Evolutionary conservation across 2,888 invertebrate genomes (phyloP).

Genomic region (Nomada lathburiana): DNA sequence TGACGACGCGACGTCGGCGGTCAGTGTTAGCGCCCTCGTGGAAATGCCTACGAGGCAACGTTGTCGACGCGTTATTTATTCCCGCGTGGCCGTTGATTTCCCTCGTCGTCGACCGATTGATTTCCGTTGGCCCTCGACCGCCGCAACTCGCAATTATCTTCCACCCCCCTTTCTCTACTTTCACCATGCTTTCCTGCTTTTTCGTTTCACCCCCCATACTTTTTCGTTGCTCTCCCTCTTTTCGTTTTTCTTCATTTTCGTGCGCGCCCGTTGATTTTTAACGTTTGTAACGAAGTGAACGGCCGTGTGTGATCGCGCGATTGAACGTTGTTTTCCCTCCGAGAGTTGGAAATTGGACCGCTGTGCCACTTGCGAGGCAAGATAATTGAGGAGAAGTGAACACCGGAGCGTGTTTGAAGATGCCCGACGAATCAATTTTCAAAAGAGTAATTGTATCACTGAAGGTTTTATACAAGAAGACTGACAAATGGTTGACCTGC

Average conservation of each 20-base stretch:
- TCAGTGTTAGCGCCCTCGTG: slow-evolving; percentile 1
- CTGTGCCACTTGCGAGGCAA: background rate
- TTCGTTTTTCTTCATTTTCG: background rate
- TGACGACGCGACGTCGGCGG: slow-evolving; percentile 18
- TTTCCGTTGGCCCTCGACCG: slow-evolving; percentile 36
- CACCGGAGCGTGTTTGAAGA: background rate
- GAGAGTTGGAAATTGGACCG: background rate
- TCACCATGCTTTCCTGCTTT: background rate
- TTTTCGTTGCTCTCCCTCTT: background rate
- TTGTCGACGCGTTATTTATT: slow-evolving; percentile 57
- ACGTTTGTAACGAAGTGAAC: background rate
- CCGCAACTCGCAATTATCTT: slow-evolving; percentile 36
- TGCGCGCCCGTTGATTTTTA: background rate
- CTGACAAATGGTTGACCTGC: background rate
- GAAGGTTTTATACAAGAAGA: background rate
- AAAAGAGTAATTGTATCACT: background rate
- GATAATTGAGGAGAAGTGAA: background rate
- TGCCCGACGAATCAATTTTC: background rate
- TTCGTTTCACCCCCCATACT: background rate
- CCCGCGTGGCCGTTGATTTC: slow-evolving; percentile 53
- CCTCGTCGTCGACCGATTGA: slow-evolving; percentile 52
- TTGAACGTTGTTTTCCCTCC: background rate
- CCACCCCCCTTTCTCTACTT: slow-evolving; percentile 2
- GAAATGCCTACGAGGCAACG: slow-evolving; percentile 49
- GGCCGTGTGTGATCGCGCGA: background rate